Conservation (phyloP, 2,113 vertebrate species). For the Stegastes partitus region DNA sequence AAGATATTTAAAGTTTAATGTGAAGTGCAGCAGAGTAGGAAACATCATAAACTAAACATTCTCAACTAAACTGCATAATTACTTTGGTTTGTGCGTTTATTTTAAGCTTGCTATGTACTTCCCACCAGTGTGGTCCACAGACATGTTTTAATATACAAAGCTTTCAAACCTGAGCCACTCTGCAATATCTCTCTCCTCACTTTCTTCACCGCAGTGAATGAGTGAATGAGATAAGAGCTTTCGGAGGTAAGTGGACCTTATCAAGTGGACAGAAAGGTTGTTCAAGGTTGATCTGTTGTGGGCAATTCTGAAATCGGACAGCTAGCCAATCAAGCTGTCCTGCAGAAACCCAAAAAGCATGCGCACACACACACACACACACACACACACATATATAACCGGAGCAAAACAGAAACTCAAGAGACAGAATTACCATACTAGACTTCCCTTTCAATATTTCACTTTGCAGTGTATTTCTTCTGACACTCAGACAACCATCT, state of each 20-base stretch:
- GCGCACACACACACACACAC: slow-evolving; percentile 11
- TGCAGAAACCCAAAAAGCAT: slow-evolving; percentile 33
- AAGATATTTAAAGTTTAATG: neutral
- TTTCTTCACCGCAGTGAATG: slow-evolving; percentile 36
- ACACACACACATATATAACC: slow-evolving; percentile 11
- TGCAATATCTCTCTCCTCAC: slow-evolving; percentile 24
- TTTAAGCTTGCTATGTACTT: neutral
- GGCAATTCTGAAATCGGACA: slow-evolving; percentile 63
- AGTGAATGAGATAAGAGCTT: slow-evolving; percentile 67
- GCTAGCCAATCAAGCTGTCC: slow-evolving; percentile 72
- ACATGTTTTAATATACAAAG: neutral
- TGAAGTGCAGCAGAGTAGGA: neutral
- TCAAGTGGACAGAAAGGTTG: slow-evolving; percentile 73
- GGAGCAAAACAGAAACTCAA: slow-evolving; percentile 43
- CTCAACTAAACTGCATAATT: neutral
- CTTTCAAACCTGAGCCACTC: slow-evolving; percentile 14
- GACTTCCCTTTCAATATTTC: slow-evolving; percentile 66
- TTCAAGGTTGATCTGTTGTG: slow-evolving; percentile 72
- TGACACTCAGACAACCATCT: slow-evolving; percentile 65
- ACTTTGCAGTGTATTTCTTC: slow-evolving; percentile 51
- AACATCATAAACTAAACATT: neutral
- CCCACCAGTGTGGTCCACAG: neutral
- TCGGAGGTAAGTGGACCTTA: slow-evolving; percentile 68
- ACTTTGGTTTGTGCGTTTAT: neutral
- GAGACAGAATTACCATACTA: slow-evolving; percentile 67